phyloP scores from a whole-genome alignment of 1,140 invertebrate genomes.

The Cotesia chilonis region DNA sequence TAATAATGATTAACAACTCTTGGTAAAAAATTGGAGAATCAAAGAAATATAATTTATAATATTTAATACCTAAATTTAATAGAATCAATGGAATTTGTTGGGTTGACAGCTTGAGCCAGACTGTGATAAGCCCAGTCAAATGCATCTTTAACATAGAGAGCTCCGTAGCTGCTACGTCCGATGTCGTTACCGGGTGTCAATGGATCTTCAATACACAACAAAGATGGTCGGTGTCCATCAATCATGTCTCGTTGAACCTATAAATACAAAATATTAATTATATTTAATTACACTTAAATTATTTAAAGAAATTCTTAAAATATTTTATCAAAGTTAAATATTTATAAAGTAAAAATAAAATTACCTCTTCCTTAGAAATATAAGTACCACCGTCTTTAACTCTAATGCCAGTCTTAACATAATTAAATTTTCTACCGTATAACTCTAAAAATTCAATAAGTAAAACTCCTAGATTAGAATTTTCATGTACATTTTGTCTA shows the following conservation, averaged over 20 bases:
- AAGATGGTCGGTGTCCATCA: slow-evolving; percentile 89
- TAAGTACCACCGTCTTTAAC: slow-evolving; percentile 94
- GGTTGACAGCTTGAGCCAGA: slow-evolving; percentile 82
- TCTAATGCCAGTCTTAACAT: slow-evolving; percentile 92
- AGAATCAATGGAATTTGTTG: slow-evolving; percentile 70
- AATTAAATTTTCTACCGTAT: slow-evolving; percentile 96
- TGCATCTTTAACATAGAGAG: slow-evolving; percentile 88
- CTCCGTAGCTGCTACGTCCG: slow-evolving; percentile 95
- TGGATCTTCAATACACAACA: slow-evolving; percentile 98
- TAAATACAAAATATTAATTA: neutral
- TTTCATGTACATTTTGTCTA: slow-evolving; percentile 71
- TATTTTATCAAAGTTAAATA: neutral
- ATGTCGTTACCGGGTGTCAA: slow-evolving; percentile 94
- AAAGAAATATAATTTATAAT: no score
- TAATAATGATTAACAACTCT: neutral
- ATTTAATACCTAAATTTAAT: slow-evolving; percentile 63
- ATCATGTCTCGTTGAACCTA: slow-evolving; percentile 88
- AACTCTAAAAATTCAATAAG: slow-evolving; percentile 98
- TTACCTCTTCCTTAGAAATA: slow-evolving; percentile 91
- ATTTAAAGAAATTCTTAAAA: neutral
- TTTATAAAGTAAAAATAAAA: slow-evolving; percentile 14
- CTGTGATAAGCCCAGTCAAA: slow-evolving; percentile 95
- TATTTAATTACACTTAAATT: no score
- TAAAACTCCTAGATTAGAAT: slow-evolving; percentile 89
- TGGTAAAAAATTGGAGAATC: no score